These are phyloP conservation scores for Esperia sulphurella DNA, from an alignment of 2,888 invertebrate species.

Conservation along the genomic window DNA sequence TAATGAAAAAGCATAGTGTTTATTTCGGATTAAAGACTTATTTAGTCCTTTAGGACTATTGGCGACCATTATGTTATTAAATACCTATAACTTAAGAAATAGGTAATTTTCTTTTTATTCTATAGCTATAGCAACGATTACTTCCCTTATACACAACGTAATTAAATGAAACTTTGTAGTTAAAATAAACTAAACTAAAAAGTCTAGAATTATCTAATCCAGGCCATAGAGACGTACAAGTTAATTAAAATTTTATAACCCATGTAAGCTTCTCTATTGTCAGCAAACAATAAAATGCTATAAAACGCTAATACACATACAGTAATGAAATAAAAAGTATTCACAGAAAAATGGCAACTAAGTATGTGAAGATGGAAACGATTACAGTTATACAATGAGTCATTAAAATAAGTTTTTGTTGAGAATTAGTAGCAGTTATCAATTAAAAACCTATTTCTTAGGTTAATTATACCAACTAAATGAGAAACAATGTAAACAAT, in stretches of 20 bases:
- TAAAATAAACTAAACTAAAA: no score
- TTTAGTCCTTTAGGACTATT: no score
- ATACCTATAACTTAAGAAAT: no score
- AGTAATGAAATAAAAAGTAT: conserved; percentile 14
- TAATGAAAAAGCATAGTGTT: no score
- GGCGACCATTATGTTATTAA: no score
- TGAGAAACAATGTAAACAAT: conserved; percentile 1
- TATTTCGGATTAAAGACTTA: no score
- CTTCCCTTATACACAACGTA: no score
- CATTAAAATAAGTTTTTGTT: conserved; percentile 8
- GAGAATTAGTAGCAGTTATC: conserved; percentile 1
- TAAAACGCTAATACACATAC: conserved; percentile 19
- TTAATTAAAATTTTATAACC: conserved; percentile 2
- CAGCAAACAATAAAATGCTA: conserved; percentile 13
- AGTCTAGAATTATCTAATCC: no score
- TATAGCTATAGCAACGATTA: no score
- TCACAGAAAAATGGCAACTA: conserved; percentile 11
- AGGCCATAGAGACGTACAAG: neutral
- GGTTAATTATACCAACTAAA: neutral
- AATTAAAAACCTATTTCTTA: conserved; percentile 9
- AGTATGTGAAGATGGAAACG: conserved; percentile 7
- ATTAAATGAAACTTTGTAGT: no score
- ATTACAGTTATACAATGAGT: conserved; percentile 9
- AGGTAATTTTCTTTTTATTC: no score
- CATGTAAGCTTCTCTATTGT: conserved; percentile 3